Percentiles rank a stretch among this genome's conserved stretches.
Conservation (phyloP, 2,888 invertebrate genomes). For the Dasypogon diadema region DNA sequence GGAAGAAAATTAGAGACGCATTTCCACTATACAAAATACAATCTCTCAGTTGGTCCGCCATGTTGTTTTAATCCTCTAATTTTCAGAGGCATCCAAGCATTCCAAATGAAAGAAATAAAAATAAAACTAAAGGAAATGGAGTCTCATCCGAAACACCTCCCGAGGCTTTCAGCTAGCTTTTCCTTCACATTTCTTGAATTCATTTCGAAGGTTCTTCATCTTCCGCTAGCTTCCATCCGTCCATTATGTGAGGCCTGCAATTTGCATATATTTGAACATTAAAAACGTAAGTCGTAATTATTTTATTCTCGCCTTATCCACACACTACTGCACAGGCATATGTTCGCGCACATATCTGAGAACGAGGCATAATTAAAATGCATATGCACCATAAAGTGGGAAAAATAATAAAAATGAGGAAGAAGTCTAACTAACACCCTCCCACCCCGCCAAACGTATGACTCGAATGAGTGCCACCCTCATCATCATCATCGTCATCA, state of each 20-base stretch:
- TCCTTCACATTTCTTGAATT: slow-evolving; percentile 15
- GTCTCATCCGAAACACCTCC: slow-evolving; percentile 29
- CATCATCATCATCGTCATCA: neutral
- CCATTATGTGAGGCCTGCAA: slow-evolving; percentile 51
- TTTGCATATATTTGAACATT: slow-evolving; percentile 56
- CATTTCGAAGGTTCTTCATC: slow-evolving; percentile 32
- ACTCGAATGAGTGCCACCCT: slow-evolving; percentile 10
- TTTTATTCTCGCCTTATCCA: slow-evolving; percentile 53
- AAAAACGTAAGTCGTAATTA: slow-evolving; percentile 54
- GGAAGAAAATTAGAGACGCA: slow-evolving; percentile 51
- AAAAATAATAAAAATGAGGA: slow-evolving; percentile 37
- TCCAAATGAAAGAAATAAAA: slow-evolving; percentile 6
- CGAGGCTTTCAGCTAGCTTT: slow-evolving; percentile 28
- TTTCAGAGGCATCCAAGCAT: slow-evolving; percentile 34
- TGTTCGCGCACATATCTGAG: slow-evolving; percentile 10
- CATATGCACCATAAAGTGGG: slow-evolving; percentile 35
- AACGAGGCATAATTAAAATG: slow-evolving; percentile 44
- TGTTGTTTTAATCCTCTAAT: slow-evolving; percentile 48
- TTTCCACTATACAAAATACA: slow-evolving; percentile 35
- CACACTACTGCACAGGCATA: slow-evolving; percentile 28
- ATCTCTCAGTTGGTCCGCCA: slow-evolving; percentile 42
- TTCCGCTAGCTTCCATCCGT: slow-evolving; percentile 33
- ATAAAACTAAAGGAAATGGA: slow-evolving; percentile 44
- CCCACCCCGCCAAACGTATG: neutral
- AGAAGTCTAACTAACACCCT: slow-evolving; percentile 44